A percentile compares a stretch with the other conserved stretches of the same genome.
These are phyloP conservation scores for Thamnophis elegans DNA, from an alignment of 2,797 vertebrate species.

Conservation along the genomic window DNA sequence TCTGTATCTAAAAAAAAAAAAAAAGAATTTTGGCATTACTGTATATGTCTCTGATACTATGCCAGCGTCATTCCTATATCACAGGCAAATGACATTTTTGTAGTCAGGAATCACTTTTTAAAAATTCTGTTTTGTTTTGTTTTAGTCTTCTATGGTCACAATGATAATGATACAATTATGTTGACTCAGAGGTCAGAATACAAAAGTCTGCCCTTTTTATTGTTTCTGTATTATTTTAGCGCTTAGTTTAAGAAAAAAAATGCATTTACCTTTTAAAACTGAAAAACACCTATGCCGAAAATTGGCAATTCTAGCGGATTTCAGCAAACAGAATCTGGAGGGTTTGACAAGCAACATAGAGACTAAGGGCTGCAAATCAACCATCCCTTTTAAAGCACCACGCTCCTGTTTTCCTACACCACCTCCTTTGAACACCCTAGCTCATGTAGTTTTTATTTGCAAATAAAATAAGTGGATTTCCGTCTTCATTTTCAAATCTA, in stretches of 20 bases:
- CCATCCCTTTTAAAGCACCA: background rate
- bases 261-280: background rate
- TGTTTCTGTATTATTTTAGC: background rate
- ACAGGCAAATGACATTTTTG: background rate
- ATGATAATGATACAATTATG: background rate
- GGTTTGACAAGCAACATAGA: background rate
- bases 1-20: background rate
- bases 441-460: background rate
- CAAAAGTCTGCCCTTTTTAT: background rate
- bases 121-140: background rate
- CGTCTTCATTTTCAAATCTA: background rate
- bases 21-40: background rate
- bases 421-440: background rate
- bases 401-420: background rate
- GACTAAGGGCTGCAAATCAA: background rate
- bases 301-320: background rate
- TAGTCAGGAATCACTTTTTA: background rate
- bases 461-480: background rate
- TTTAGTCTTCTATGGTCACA: background rate
- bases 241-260: background rate
- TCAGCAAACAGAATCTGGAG: background rate
- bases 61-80: background rate
- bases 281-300: background rate
- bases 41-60: background rate
- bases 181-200: background rate